phyloP scores from a whole-genome alignment of 2,888 invertebrate species.

The Timema podura region DNA sequence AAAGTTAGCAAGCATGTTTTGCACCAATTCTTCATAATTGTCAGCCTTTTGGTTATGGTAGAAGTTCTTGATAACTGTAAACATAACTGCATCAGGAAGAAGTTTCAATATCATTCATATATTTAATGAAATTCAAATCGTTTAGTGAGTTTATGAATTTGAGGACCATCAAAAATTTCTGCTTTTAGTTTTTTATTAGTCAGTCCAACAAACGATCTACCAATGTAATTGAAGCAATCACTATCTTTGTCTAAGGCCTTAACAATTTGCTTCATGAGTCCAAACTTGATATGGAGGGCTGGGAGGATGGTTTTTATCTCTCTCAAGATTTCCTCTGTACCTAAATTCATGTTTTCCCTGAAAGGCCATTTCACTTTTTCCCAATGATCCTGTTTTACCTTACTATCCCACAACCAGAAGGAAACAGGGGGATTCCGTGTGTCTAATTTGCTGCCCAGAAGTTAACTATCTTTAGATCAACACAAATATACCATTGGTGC shows the following conservation, averaged over 20 bases:
- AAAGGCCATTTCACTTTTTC: too few relatives aligned
- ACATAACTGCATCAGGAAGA: background rate
- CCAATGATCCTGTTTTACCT: constrained; percentile 27
- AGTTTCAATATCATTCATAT: constrained; percentile 5
- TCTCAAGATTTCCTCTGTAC: too few relatives aligned
- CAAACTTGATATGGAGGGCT: background rate
- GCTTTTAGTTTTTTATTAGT: background rate
- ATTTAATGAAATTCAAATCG: background rate
- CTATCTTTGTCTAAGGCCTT: background rate
- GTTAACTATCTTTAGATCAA: constrained; percentile 27
- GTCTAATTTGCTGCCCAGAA: constrained; percentile 34
- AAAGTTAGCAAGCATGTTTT: background rate
- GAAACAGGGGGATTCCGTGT: constrained; percentile 35
- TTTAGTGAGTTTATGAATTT: background rate
- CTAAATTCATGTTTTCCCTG: too few relatives aligned
- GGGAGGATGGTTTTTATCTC: constrained; percentile 10
- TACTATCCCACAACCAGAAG: constrained; percentile 35
- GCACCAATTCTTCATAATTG: background rate
- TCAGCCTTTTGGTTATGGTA: background rate
- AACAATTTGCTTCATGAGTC: background rate
- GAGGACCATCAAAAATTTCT: constrained; percentile 13
- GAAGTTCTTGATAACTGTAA: background rate
- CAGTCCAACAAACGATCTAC: background rate
- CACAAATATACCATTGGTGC: constrained; percentile 31
- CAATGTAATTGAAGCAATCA: constrained; percentile 14